These are phyloP conservation scores for Gavialis gangeticus DNA, from an alignment of 2,113 vertebrate genomes.

Conservation along the genomic window DNA sequence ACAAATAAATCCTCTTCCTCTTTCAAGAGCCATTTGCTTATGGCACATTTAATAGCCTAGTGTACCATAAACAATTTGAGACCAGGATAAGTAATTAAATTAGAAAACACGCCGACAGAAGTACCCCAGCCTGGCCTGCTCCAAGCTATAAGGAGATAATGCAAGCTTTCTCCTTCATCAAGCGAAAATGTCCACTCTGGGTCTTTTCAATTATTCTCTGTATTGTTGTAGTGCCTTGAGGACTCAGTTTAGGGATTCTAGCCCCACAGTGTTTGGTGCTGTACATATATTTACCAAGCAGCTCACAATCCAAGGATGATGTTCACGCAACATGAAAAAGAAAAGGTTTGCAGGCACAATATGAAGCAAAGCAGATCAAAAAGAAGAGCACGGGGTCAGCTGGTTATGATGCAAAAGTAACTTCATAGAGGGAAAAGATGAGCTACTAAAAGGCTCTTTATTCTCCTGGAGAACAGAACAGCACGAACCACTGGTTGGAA, in stretches of 20 bases:
- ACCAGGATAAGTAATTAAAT: conserved; percentile 86
- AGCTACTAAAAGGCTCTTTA: accelerated
- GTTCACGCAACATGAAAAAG: accelerated
- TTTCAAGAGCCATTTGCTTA: conserved; percentile 85
- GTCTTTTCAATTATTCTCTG: neutral
- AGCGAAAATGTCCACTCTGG: neutral
- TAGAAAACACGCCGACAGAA: conserved; percentile 77
- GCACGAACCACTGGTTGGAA: neutral
- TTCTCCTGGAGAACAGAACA: too few species aligned
- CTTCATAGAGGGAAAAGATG: neutral
- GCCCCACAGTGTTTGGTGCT: neutral
- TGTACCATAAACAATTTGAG: conserved; percentile 84
- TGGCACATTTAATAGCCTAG: conserved; percentile 83
- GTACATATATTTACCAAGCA: neutral
- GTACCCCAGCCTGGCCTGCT: conserved; percentile 60
- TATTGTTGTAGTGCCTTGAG: neutral
- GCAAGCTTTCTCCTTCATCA: neutral
- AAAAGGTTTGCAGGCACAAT: neutral
- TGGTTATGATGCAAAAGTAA: neutral
- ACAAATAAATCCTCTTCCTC: conserved; percentile 87
- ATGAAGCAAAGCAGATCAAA: neutral
- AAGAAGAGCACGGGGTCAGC: accelerated
- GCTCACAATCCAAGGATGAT: neutral
- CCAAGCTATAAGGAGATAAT: conserved; percentile 20
- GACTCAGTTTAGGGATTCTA: accelerated